A percentile compares a stretch with the other conserved stretches of the same genome.
Evolutionary conservation across 53 echinoderm and acorn worm species (phyloP).

Genomic region (Crossaster papposus): DNA sequence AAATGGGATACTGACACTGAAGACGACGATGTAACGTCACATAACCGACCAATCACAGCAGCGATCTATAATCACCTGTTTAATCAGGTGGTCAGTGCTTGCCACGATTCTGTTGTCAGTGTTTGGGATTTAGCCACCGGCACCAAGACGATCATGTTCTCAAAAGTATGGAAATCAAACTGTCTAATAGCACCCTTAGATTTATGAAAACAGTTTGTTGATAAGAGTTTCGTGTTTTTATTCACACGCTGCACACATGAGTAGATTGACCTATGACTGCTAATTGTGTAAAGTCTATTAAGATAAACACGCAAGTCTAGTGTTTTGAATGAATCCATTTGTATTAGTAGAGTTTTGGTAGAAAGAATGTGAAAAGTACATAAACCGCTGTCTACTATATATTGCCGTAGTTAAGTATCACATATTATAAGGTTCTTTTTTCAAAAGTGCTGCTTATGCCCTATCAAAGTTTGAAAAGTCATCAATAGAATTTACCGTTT

Average conservation of each 20-base stretch:
- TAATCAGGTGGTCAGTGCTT: conserved; percentile 92
- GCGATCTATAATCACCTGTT: conserved; percentile 92
- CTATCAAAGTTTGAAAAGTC: too few relatives aligned
- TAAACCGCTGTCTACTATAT: too few relatives aligned
- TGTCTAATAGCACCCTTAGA: neutral
- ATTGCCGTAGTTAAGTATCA: too few relatives aligned
- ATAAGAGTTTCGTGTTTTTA: neutral
- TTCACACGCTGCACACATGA: too few relatives aligned
- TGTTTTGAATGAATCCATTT: too few relatives aligned
- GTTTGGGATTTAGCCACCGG: conserved; percentile 96
- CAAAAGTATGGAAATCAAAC: conserved; percentile 48
- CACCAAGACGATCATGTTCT: conserved; percentile 95
- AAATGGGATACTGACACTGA: conserved; percentile 92
- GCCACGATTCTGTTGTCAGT: conserved; percentile 96
- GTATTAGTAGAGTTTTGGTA: too few relatives aligned
- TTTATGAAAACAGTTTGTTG: too few relatives aligned
- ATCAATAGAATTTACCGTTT: neutral
- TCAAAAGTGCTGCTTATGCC: too few relatives aligned
- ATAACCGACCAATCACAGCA: conserved; percentile 83
- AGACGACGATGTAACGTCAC: conserved; percentile 91
- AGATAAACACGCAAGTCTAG: neutral
- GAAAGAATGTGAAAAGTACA: too few relatives aligned
- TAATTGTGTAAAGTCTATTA: too few relatives aligned
- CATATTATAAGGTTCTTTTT: too few relatives aligned
- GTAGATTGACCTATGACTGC: too few relatives aligned